Base-by-base conservation (phyloP, 2,888 invertebrate genomes). In the Pardosa pseudoannulata region DNA sequence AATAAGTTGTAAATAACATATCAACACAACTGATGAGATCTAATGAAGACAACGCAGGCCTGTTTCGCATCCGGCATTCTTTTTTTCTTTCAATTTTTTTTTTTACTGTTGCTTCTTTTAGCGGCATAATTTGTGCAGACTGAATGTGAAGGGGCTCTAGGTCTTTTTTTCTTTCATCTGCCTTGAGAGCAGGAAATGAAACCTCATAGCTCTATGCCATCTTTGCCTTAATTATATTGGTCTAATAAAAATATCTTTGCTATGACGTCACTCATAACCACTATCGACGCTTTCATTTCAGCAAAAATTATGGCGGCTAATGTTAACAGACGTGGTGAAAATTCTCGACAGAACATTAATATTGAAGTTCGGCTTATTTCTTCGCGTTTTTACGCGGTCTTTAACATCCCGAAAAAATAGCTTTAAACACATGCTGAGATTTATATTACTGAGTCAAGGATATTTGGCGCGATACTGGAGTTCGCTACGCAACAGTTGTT, bases 191-290 rank as follows among this genome's bases (percentile, higher is more conserved):
- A 67, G 81, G 81, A 81, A 81, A 81, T 81, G 81, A 74, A 81
- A 81, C 72, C 68, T 81, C 81, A 74, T 81, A 74, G 79, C 81
- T 70, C 39, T 56, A 41, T 74, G 36, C 56, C 74, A 50, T 67
- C 68, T 36, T 28, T 39, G 64, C 41, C 64, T 74, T 81, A 81
- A 81, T 81, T 81, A 74, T 39, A 56, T n/a, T 41, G 56, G 36
- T 70, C 70, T 56, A 70, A 70, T 56, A 50, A 78, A 75, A 68
- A 46, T 67, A 39, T 46, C 32, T 65, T 27, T 32, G 23, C 23
- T 9, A 36, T 68, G 64, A 67, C 67, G 76, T 76, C 76, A 76
- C 46, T 31, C 3, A 67, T 23, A 19, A 19, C 36, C 32, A 56
- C 23, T 19, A 56, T 56, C 56, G 56, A 56, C 56, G 23, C 56